These are phyloP conservation scores for Halcyon leucocephala DNA, from an alignment of 2,797 vertebrate genomes.

Conservation along the genomic window DNA sequence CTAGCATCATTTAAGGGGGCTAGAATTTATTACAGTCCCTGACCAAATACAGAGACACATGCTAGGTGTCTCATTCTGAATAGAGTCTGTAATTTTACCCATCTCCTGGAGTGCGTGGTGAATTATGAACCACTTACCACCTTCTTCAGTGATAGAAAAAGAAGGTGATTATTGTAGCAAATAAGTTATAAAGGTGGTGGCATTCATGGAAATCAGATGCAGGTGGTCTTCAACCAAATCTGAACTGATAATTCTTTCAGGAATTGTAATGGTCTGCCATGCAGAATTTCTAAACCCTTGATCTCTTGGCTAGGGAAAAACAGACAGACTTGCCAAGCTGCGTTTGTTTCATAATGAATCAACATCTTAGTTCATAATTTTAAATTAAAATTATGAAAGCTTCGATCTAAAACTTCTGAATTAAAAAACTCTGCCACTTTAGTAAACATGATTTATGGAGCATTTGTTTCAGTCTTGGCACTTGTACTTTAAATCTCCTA, in stretches of 20 bases:
- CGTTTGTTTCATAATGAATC: background rate
- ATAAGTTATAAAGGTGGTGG: background rate
- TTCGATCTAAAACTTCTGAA: background rate
- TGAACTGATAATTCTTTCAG: background rate
- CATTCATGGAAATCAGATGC: background rate
- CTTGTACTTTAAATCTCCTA: background rate
- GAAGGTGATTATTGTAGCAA: background rate
- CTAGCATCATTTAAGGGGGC: background rate
- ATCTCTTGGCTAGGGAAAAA: background rate
- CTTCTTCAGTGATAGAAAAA: background rate
- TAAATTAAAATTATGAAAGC: background rate
- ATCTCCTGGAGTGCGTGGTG: background rate
- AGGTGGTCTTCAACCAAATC: background rate
- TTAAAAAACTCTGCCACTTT: background rate
- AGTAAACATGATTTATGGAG: background rate
- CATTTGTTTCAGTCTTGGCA: background rate
- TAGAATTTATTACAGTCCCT: background rate
- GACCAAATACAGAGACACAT: background rate
- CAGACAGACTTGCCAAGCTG: background rate
- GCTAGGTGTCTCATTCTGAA: background rate
- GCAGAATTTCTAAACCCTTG: background rate
- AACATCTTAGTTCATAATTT: background rate
- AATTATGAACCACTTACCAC: background rate
- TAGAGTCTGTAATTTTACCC: background rate
- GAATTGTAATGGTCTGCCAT: fast-evolving